Conservation (phyloP, 2,888 invertebrate species). For the Terebella lapidaria region DNA sequence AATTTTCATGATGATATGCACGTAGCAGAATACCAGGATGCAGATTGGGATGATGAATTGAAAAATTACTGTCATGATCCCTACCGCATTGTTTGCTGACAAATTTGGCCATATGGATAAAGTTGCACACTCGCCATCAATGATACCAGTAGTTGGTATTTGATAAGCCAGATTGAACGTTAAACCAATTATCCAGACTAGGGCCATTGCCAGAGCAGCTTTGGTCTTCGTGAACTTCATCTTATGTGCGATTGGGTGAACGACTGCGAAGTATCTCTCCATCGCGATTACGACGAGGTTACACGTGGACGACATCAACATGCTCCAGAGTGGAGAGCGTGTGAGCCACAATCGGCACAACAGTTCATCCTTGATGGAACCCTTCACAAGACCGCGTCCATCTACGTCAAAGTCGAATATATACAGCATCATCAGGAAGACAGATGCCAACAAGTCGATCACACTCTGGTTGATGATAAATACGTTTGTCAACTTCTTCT, state of each 20-base stretch:
- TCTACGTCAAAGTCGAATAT: conserved; percentile 8
- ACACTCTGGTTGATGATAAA: conserved; percentile 12
- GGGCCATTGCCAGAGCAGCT: not conserved
- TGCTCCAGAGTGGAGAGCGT: conserved; percentile 18
- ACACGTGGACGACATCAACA: conserved; percentile 20
- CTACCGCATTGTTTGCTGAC: conserved; percentile 2
- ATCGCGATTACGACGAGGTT: conserved; percentile 17
- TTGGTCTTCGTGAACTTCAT: conserved; percentile 11
- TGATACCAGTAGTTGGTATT: conserved; percentile 1
- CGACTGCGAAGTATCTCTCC: conserved; percentile 20
- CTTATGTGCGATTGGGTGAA: conserved; percentile 23
- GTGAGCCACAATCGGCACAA: conserved; percentile 20
- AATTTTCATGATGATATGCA: conserved; percentile 12
- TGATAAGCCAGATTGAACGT: conserved; percentile 9
- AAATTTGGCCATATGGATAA: conserved; percentile 15
- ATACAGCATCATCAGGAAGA: conserved; percentile 4
- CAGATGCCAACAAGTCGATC: not conserved
- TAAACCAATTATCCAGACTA: conserved; percentile 13
- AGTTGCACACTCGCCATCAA: conserved; percentile 15
- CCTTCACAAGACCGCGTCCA: not conserved
- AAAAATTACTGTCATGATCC: conserved; percentile 13
- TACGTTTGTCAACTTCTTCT: conserved; percentile 7
- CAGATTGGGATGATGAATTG: conserved; percentile 18
- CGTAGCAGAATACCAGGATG: conserved; percentile 18
- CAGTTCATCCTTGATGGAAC: conserved; percentile 5